Evolutionary conservation across 2,888 invertebrate genomes (phyloP), one percentile per base, ranked within the genome.

Genomic region (Stratiomys singularior): DNA sequence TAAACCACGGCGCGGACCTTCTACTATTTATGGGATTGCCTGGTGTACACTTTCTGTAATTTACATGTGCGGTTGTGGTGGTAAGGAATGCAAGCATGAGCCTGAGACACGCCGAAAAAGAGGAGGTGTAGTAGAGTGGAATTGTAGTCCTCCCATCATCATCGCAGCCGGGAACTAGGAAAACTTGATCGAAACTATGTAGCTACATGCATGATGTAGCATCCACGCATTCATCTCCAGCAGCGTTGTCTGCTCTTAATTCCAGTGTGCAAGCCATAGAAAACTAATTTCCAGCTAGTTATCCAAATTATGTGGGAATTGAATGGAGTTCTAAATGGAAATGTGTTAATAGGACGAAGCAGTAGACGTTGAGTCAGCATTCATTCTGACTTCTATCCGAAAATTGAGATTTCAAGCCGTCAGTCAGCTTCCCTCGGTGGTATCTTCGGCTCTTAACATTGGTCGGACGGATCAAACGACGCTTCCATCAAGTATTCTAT

Each of bases 281-380:
- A 69, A 69, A 69, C 69, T 69, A 69, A 69, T 69, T 69, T 69
- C 47, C 25, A 47, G 47, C 25, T 69, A 69, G 69, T 47, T 69
- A 69, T 69, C 69, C 69, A 69, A 69, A 69, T 69, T 46, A 69
- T 69, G 69, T 69, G 69, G 69, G n/a, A 69, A 69, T 69, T 69
- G 69, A 44, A 47, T 69, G 13, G 30, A 23, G 47, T 47, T 37
- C 25, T 15, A 47, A 69, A 30, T 69, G 69, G 69, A 23, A 47
- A 69, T 69, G 69, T 69, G 47, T 25, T 69, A 69, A 69, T 69
- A 27, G 66, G 47, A 23, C 18, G 30, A 13, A 25, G n/a, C 23
- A 21, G 23, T 25, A 18, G 13, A 13, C 27, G 28, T 47, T 46
- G 46, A 69, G 37, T 37, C 37, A 37, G 37, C 37, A 30, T 37